Percentiles rank a stretch among this genome's conserved stretches.
Conservation (phyloP, 1,140 invertebrate genomes). For the Reticulitermes speratus region DNA sequence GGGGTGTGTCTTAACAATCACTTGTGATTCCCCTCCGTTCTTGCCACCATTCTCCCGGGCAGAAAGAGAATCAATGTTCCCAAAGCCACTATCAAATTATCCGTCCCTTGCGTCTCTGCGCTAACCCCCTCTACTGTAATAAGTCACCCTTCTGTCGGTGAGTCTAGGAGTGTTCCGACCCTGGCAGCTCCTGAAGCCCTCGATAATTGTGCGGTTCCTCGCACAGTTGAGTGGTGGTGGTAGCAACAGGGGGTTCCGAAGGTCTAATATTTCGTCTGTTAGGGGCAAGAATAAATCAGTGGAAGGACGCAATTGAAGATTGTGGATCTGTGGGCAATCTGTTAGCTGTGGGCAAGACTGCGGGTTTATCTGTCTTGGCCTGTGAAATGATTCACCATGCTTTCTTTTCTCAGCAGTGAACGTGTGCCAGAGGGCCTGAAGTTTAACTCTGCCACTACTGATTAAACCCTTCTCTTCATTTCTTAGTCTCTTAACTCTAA, state of each 20-base stretch:
- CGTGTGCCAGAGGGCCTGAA: too few relatives aligned
- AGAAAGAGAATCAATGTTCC: slow-evolving; percentile 16
- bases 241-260: not conserved
- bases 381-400: not conserved
- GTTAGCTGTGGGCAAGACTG: not conserved
- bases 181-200: not conserved
- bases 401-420: too few relatives aligned
- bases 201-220: slow-evolving; percentile 10
- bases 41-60: not conserved
- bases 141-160: slow-evolving; percentile 3
- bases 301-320: not conserved
- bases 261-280: not conserved
- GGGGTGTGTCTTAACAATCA: not conserved
- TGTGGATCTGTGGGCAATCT: not conserved
- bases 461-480: too few relatives aligned
- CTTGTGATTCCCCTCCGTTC: not conserved
- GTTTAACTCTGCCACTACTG: too few relatives aligned
- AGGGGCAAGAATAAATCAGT: not conserved
- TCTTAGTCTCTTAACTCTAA: too few relatives aligned
- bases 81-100: slow-evolving; percentile 12
- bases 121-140: not conserved
- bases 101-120: not conserved
- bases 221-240: not conserved
- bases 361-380: not conserved
- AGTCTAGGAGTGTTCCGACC: not conserved